These are phyloP conservation scores for Vulpes lagopus DNA, from an alignment of 2,113 vertebrate species.

Conservation along the genomic window DNA sequence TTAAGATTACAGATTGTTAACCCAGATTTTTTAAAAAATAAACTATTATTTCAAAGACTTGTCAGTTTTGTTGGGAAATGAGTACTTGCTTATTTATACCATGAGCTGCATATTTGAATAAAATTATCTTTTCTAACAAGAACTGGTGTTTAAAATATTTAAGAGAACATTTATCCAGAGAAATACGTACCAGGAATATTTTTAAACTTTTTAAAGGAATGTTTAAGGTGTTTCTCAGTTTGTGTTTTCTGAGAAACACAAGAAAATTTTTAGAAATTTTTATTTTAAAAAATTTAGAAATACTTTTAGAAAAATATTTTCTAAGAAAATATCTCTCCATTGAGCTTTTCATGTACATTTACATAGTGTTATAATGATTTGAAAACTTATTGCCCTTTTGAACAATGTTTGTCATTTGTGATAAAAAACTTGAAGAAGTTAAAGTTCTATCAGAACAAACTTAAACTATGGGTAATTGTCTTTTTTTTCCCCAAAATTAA, in stretches of 20 bases:
- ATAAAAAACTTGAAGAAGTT: constrained; percentile 87
- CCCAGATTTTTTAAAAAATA: constrained; percentile 64
- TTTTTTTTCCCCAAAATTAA: constrained; percentile 86
- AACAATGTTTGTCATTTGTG: constrained; percentile 82
- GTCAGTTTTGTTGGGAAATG: constrained; percentile 74
- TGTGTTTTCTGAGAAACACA: constrained; percentile 56
- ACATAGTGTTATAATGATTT: constrained; percentile 72
- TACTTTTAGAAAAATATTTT: no score
- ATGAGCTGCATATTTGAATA: constrained; percentile 79
- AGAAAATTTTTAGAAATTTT: no score
- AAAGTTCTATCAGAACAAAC: constrained; percentile 85
- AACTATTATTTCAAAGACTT: constrained; percentile 78
- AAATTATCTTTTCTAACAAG: constrained; percentile 79
- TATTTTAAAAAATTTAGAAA: no score
- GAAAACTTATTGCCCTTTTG: constrained; percentile 79
- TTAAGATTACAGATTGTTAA: constrained; percentile 72
- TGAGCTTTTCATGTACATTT: constrained; percentile 78
- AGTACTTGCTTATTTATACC: constrained; percentile 77
- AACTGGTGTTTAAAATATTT: constrained; percentile 76
- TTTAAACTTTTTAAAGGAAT: constrained; percentile 60
- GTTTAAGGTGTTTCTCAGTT: constrained; percentile 67
- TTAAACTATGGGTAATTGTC: constrained; percentile 86
- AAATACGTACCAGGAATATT: constrained; percentile 69
- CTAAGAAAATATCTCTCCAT: constrained; percentile 67
- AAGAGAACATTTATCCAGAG: constrained; percentile 63